These are phyloP conservation scores for Poeciliopsis paucimaculata DNA, from an alignment of 2,797 vertebrate species.

Conservation along the genomic window DNA sequence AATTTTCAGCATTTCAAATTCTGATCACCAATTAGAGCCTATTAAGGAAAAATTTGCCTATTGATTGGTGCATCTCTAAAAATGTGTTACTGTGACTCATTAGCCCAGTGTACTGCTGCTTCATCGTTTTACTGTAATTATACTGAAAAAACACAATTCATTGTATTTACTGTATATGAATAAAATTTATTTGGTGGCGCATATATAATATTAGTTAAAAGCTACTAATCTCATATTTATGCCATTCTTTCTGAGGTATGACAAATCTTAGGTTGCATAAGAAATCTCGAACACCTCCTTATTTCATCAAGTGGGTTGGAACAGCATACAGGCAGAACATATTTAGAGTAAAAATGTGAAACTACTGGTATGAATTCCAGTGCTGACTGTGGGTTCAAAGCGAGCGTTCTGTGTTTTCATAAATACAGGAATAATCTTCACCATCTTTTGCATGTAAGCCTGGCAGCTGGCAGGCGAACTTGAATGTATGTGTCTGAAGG, in stretches of 20 bases:
- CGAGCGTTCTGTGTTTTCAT: slow-evolving; percentile 36
- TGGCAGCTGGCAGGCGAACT: not conserved
- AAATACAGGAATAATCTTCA: slow-evolving; percentile 39
- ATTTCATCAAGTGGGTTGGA: not conserved
- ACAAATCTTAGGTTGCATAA: not conserved
- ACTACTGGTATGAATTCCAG: slow-evolving; percentile 26
- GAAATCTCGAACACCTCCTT: not conserved
- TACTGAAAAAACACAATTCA: slow-evolving; percentile 28
- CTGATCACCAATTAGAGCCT: not conserved
- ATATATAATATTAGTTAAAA: slow-evolving; percentile 13
- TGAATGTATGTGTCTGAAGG: not conserved
- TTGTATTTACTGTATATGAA: slow-evolving; percentile 67
- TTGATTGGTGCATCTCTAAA: slow-evolving; percentile 8
- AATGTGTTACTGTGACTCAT: slow-evolving; percentile 21
- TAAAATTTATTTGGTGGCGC: slow-evolving; percentile 52
- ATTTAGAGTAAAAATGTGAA: slow-evolving; percentile 21
- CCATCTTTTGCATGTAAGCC: slow-evolving; percentile 26
- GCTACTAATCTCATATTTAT: not conserved
- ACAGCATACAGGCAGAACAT: not conserved
- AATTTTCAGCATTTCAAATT: not conserved
- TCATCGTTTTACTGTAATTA: slow-evolving; percentile 54
- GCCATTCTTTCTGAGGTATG: not conserved
- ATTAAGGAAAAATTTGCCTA: not conserved
- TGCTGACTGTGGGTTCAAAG: slow-evolving; percentile 26
- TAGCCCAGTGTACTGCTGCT: slow-evolving; percentile 24